A percentile compares a stretch with the other conserved stretches of the same genome.
phyloP scores from a whole-genome alignment of 2,888 invertebrate species.

The Erebia aethiops region DNA sequence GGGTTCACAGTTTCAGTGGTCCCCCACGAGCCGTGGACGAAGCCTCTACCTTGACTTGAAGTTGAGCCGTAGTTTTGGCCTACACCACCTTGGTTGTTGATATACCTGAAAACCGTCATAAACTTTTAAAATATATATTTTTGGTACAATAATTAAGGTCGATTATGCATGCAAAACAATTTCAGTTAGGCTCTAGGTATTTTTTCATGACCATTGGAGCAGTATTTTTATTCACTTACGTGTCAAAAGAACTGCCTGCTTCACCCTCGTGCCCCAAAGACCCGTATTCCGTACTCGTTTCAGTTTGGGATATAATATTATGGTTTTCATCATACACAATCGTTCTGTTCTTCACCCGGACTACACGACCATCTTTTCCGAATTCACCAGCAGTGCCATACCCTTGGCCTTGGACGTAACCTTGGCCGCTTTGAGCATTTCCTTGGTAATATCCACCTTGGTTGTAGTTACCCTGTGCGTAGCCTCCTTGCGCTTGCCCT shows the following conservation, averaged over 20 bases:
- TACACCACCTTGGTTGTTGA: constrained; percentile 44
- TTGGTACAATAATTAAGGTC: too few species aligned
- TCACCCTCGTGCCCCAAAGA: constrained; percentile 73
- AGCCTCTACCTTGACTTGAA: constrained; percentile 53
- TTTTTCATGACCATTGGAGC: too few species aligned
- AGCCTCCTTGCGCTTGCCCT: constrained; percentile 37
- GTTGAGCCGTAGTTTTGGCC: constrained; percentile 38
- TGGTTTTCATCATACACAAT: constrained; percentile 69
- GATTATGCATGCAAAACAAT: too few species aligned
- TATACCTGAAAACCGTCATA: constrained; percentile 50
- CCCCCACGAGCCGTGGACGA: constrained; percentile 70
- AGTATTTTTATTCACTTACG: constrained; percentile 68
- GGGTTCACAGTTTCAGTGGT: constrained; percentile 78
- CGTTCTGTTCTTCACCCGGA: constrained; percentile 62
- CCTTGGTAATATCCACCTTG: constrained; percentile 34
- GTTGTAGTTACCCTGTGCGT: constrained; percentile 25
- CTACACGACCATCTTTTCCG: constrained; percentile 54
- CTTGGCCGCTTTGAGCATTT: constrained; percentile 37
- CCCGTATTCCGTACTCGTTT: constrained; percentile 79
- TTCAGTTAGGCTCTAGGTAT: too few species aligned
- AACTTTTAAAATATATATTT: neutral
- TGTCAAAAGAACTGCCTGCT: constrained; percentile 71
- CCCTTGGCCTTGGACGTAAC: constrained; percentile 48
- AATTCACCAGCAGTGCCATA: constrained; percentile 46
- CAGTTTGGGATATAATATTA: constrained; percentile 73